A percentile compares a stretch with the other conserved stretches of the same genome.
phyloP scores from a whole-genome alignment of 2,113 vertebrate genomes.

The Gambusia holbrooki region DNA sequence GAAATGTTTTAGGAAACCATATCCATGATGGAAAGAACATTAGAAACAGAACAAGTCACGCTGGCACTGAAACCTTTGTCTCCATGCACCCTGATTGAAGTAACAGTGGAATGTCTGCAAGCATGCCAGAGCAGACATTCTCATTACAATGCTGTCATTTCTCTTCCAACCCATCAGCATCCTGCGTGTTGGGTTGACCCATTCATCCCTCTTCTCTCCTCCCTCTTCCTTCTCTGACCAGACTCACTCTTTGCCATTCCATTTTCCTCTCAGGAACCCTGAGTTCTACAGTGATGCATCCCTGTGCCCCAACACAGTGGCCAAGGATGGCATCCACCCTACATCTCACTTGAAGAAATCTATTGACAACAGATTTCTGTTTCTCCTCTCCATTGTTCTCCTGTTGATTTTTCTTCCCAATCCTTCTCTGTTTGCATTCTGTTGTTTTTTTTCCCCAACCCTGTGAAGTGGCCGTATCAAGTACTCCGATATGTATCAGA shows the following conservation, averaged over 20 bases:
- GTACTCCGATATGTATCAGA: slow-evolving; percentile 99
- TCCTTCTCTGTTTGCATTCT: slow-evolving; percentile 72
- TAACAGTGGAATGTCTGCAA: slow-evolving; percentile 75
- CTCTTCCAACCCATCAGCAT: slow-evolving; percentile 69
- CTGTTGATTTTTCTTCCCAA: slow-evolving; percentile 52
- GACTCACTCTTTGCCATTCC: slow-evolving; percentile 72
- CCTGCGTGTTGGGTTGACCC: slow-evolving; percentile 59
- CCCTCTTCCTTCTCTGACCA: slow-evolving; percentile 23
- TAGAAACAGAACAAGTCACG: slow-evolving; percentile 7
- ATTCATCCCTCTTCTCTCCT: slow-evolving; percentile 22
- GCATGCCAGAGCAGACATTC: slow-evolving; percentile 68
- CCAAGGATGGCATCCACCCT: slow-evolving; percentile 77
- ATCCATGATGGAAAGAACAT: slow-evolving; percentile 15
- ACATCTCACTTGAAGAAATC: slow-evolving; percentile 79
- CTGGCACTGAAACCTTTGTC: slow-evolving; percentile 80
- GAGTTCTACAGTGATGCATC: slow-evolving; percentile 76
- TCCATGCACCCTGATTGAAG: slow-evolving; percentile 70
- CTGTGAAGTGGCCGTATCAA: slow-evolving; percentile 95
- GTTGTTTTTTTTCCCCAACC: slow-evolving; percentile 56
- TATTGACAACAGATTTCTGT: slow-evolving; percentile 89
- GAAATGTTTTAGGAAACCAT: neutral
- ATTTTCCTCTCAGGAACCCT: slow-evolving; percentile 74
- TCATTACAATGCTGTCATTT: slow-evolving; percentile 75
- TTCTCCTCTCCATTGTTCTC: slow-evolving; percentile 77
- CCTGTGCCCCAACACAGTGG: slow-evolving; percentile 49